Base-by-base conservation (phyloP, 1,140 invertebrate genomes). In the Goniozus legneri region DNA sequence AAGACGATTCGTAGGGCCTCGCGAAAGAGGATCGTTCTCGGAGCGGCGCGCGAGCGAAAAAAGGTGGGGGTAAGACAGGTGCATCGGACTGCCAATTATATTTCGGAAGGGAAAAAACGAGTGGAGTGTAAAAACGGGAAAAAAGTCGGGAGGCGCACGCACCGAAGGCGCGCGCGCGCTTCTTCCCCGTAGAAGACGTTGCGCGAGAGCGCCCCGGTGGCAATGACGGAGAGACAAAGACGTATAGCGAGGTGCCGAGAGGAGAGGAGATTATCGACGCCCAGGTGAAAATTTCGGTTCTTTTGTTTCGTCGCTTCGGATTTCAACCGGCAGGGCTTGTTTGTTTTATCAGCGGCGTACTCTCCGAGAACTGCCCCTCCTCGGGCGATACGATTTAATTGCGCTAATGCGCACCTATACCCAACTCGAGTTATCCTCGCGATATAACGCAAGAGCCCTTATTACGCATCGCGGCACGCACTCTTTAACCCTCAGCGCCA, bases 21-120 rank as follows among this genome's bases (percentile, higher is more conserved):
- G 38, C 31, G 38, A 8, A 36, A 18, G 38, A 37, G 46, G 30
- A 16, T 40, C 47, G 47, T 15, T n/a, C 22, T 14, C 2, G 15
- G 38, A 43, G 44, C 36, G 34, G 46, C 39, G 38, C 21, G 45
- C 34, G 35, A 36, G 38, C 8, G 46, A 43, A 16, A 22, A 19
- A 38, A 34, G 30, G 44, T 41, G 55, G 60, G 56, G 56, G 59
- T 54, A 57, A 67, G 73, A 73, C 73, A 76, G 73, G 73, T 76
- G 73, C 73, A 75, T 73, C 70, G 67, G 62, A 71, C 69, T 66
- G 70, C 73, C 72, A 76, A 76, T 76, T 76, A 76, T 76, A 76
- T 75, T 72, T 74, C 62, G 70, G 69, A 67, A 70, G 66, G 58
- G 70, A 71, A 67, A 71, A 70, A 66, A 71, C 57, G 56, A 69